Evolutionary conservation across 2,797 vertebrate species (phyloP).

Genomic region (Heteromormyrus szaboi): DNA sequence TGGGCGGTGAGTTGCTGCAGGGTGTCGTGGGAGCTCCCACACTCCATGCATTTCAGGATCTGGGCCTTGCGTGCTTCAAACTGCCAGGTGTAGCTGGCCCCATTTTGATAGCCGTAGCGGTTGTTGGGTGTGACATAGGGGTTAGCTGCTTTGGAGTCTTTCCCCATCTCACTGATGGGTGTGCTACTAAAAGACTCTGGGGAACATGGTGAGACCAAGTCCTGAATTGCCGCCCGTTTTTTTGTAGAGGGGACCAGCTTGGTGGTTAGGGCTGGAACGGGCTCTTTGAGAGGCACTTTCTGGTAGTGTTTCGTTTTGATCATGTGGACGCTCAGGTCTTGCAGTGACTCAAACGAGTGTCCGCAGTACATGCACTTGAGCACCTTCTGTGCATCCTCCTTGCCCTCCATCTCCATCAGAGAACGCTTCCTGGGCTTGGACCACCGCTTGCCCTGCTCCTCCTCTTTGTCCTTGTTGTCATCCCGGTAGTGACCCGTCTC

Average conservation of each 20-base stretch:
- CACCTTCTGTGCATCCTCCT: conserved; percentile 76
- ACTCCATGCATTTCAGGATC: conserved; percentile 79
- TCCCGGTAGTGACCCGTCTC: conserved; percentile 78
- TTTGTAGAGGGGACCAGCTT: conserved; percentile 73
- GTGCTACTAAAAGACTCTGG: conserved; percentile 60
- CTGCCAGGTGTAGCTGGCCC: conserved; percentile 79
- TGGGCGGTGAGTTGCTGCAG: conserved; percentile 76
- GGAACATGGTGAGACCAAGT: conserved; percentile 65
- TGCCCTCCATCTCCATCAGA: conserved; percentile 79
- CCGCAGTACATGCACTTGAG: conserved; percentile 79
- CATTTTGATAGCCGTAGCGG: conserved; percentile 77
- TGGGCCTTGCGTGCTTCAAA: conserved; percentile 76
- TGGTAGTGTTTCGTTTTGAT: conserved; percentile 84
- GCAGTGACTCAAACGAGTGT: conserved; percentile 74
- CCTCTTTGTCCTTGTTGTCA: conserved; percentile 72
- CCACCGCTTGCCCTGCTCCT: conserved; percentile 69
- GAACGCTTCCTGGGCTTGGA: conserved; percentile 75
- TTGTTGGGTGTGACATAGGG: conserved; percentile 78
- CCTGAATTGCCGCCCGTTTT: conserved; percentile 66
- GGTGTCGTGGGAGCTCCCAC: conserved; percentile 74
- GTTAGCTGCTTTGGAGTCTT: conserved; percentile 69
- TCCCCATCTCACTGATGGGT: conserved; percentile 54
- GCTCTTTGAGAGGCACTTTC: conserved; percentile 84
- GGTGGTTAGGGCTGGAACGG: conserved; percentile 69
- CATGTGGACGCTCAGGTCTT: conserved; percentile 77